Base-by-base conservation (phyloP, 2,888 invertebrate genomes). In the Drosophila greeni region DNA sequence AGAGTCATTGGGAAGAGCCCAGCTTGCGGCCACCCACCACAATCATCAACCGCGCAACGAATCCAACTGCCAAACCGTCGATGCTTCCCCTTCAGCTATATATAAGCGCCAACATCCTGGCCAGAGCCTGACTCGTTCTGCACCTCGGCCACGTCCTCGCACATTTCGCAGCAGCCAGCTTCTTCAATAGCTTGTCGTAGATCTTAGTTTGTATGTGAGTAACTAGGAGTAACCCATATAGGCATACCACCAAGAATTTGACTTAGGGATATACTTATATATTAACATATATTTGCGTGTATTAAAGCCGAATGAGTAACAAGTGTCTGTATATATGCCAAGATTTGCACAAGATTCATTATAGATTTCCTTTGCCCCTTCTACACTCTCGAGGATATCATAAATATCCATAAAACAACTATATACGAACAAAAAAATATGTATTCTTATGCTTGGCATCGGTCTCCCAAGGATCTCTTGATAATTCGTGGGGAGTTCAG, bases 21-120 rank as follows among this genome's bases (percentile, higher is more conserved):
- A 60, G 45, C 12, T n/a, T 34, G 51, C n/a, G 65, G 31, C 49
- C 16, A 40, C 48, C 33, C 59, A 59, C 23, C 36, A 40, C n/a
- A n/a, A n/a, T 40, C 42, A 45, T 14, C 65, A 42, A 29, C 45
- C 51, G 74, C 74, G 84, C 80, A 81, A 81, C 80, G 80, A 80
- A 80, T 76, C 84, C 81, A 85, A 81, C 81, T 81, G 81, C 81
- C 81, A 81, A 79, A 79, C 61, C 51, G 34, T 65, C 61, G 34
- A 74, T 58, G 83, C 77, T 82, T 80, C 83, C 77, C 45, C 51
- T 47, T 64, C 34, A 62, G 65, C 61, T 58, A 14, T 20, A 26
- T 39, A 24, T 39, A 23, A 24, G 49, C 34, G 39, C 49, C 40
- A 40, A 23, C 33, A 69, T 33, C 29, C 43, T 65, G 58, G 75